Evolutionary conservation across 2,113 vertebrate species (phyloP).

Genomic region (Aptenodytes forsteri): DNA sequence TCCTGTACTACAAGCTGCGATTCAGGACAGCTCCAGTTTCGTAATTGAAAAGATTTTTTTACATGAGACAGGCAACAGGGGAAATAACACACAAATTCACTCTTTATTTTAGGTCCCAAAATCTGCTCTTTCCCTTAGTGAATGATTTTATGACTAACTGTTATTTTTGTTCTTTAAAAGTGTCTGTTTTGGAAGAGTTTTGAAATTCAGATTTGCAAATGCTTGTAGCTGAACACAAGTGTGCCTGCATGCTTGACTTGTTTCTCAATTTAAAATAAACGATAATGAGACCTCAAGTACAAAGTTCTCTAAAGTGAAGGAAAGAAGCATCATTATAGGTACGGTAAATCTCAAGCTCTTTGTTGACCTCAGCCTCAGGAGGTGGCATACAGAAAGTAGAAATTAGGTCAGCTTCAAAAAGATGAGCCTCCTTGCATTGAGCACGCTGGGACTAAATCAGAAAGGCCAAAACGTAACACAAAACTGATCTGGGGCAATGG

Average conservation of each 20-base stretch:
- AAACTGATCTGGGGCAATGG: neutral
- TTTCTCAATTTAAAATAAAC: neutral
- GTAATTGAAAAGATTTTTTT: neutral
- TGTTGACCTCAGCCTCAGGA: neutral
- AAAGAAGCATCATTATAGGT: neutral
- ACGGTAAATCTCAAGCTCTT: neutral
- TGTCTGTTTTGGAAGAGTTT: neutral
- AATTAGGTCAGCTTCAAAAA: conserved; percentile 3
- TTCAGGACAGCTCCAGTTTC: neutral
- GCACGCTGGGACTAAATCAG: neutral
- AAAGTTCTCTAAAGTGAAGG: neutral
- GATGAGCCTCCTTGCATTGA: neutral
- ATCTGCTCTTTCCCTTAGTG: neutral
- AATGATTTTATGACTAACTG: neutral
- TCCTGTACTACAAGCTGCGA: neutral
- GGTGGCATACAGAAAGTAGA: neutral
- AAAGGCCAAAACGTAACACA: neutral
- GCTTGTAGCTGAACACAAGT: neutral
- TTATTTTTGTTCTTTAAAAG: neutral
- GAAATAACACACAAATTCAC: neutral
- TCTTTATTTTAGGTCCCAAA: neutral
- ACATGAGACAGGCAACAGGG: neutral
- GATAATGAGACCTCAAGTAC: neutral
- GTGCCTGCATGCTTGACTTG: fast-evolving
- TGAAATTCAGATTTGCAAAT: neutral